Evolutionary conservation across 1,140 invertebrate genomes (phyloP).

Genomic region (Amphibalanus amphitrite): DNA sequence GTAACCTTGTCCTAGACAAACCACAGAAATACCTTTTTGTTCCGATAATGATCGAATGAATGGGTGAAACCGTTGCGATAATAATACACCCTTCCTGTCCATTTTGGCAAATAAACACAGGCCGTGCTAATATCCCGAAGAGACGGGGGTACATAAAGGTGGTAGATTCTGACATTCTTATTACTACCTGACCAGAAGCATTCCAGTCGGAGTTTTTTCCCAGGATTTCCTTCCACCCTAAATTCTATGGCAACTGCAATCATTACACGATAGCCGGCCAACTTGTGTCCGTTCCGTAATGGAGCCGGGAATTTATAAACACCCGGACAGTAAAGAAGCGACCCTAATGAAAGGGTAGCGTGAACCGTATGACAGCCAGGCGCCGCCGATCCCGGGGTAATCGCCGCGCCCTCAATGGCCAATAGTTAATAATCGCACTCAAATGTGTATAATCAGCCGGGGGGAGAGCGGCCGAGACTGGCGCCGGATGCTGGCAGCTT

Average conservation of each 20-base stretch:
- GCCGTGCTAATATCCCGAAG: background rate
- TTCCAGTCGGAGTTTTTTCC: background rate
- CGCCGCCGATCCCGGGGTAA: background rate
- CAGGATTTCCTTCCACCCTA: background rate
- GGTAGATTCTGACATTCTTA: background rate
- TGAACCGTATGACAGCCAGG: background rate
- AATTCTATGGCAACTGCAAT: background rate
- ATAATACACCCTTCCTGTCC: no score
- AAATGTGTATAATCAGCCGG: background rate
- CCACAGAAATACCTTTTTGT: no score
- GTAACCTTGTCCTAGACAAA: no score
- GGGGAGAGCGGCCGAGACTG: background rate
- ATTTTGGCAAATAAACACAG: no score
- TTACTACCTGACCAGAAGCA: background rate
- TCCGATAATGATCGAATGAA: no score
- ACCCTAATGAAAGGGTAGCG: background rate
- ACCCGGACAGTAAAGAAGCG: background rate
- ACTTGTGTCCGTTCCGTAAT: background rate
- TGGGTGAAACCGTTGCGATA: no score
- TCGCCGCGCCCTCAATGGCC: background rate
- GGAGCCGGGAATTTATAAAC: background rate
- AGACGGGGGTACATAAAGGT: background rate
- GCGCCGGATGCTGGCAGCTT: background rate
- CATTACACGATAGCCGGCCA: background rate
- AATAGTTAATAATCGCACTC: constrained; percentile 1